Percentiles rank a stretch among this genome's conserved stretches.
phyloP scores from a whole-genome alignment of 2,888 invertebrate genomes.

The Augiades crinisus region DNA sequence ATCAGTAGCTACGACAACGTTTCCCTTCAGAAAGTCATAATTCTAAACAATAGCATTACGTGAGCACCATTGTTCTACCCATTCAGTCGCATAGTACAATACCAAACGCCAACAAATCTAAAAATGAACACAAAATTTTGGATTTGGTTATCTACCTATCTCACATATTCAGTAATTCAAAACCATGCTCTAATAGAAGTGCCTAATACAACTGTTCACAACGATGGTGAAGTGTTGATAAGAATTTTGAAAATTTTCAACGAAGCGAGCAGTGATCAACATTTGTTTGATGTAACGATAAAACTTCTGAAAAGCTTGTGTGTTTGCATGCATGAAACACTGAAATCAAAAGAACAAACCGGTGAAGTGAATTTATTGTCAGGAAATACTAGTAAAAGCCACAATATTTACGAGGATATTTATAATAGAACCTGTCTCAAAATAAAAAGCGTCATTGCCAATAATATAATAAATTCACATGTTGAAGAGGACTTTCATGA shows the following conservation, averaged over 20 bases:
- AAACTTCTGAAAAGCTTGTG: conserved; percentile 63
- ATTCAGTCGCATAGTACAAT: conserved; percentile 26
- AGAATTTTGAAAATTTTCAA: conserved; percentile 59
- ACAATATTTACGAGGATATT: conserved; percentile 52
- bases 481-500: conserved; percentile 4
- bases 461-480: conserved; percentile 38
- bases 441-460: conserved; percentile 44
- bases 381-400: conserved; percentile 31
- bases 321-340: conserved; percentile 56
- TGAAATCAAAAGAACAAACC: conserved; percentile 42
- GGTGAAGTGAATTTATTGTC: conserved; percentile 38
- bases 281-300: conserved; percentile 54
- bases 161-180: conserved; percentile 35
- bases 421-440: conserved; percentile 59
- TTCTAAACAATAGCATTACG: conserved; percentile 53
- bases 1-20: conserved; percentile 33
- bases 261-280: conserved; percentile 51
- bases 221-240: conserved; percentile 48
- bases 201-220: conserved; percentile 30
- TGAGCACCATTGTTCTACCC: conserved; percentile 50
- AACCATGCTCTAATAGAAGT: conserved; percentile 38
- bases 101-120: conserved; percentile 34
- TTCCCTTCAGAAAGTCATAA: conserved; percentile 38
- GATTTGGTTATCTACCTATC: conserved; percentile 31
- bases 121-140: conserved; percentile 49